These are phyloP conservation scores for Chironomus striatipennis DNA, from an alignment of 1,140 invertebrate genomes.

Conservation along the genomic window DNA sequence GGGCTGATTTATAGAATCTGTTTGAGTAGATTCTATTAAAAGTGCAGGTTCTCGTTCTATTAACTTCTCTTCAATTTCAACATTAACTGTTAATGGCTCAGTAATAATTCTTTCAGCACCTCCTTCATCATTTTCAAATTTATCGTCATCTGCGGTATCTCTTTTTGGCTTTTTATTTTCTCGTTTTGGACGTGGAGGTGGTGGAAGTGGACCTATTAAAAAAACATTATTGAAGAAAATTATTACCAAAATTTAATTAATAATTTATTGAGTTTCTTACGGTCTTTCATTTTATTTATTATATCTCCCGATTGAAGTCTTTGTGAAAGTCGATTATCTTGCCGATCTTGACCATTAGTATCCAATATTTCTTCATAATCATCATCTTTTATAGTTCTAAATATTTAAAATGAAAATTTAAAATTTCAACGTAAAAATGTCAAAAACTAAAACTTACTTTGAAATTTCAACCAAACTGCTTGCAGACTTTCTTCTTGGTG, in stretches of 20 bases:
- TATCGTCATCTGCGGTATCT: slow-evolving; percentile 33
- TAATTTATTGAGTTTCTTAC: no score
- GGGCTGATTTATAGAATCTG: neutral
- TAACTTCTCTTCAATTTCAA: neutral
- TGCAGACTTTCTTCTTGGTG: slow-evolving; percentile 45
- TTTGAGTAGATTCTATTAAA: neutral
- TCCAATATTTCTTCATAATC: slow-evolving; percentile 53
- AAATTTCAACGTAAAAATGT: slow-evolving; percentile 39
- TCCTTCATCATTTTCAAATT: slow-evolving; percentile 36
- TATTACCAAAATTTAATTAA: neutral
- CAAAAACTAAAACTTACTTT: slow-evolving; percentile 38
- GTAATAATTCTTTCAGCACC: slow-evolving; percentile 32
- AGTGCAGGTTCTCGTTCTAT: neutral
- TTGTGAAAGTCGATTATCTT: slow-evolving; percentile 41
- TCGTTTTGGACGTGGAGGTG: slow-evolving; percentile 66
- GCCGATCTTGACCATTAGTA: slow-evolving; percentile 40
- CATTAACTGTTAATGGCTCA: neutral
- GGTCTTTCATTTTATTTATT: slow-evolving; percentile 67
- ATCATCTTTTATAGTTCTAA: slow-evolving; percentile 10
- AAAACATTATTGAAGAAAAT: neutral
- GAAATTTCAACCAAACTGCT: slow-evolving; percentile 37
- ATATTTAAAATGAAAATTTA: neutral
- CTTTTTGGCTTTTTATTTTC: slow-evolving; percentile 45
- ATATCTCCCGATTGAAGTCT: slow-evolving; percentile 59
- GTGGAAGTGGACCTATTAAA: slow-evolving; percentile 52